Evolutionary conservation across 1,140 invertebrate species (phyloP), one percentile per base, ranked within the genome.

Genomic region (Drosophila simulans): DNA sequence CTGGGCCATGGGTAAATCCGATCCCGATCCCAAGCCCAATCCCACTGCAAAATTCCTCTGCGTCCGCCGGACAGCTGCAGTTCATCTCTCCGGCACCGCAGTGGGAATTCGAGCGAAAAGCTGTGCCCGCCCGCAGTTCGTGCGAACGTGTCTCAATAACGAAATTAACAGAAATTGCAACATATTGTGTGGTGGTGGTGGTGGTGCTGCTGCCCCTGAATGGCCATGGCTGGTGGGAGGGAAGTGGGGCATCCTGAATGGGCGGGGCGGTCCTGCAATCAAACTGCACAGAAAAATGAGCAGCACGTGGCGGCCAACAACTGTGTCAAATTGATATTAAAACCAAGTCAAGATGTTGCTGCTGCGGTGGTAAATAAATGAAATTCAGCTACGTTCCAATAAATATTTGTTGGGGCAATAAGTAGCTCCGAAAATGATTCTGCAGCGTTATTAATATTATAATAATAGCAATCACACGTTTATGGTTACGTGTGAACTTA

Each of bases 161-260:
- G 78, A 86, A 88, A 86, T 86, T 86, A 86, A 86, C 83, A 86
- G 83, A 88, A 86, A 88, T 88, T 86, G 79, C 83, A 86, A 79
- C 83, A 88, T 86, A 86, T 86, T 86, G 83, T 77, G 52, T 46
- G 40, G 40, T 20, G 42, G 42, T 43, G 40, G 40, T 43, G 40
- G 7, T 7, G 40, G 2, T 43, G 40, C 2, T 17, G 37, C 35
- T 17, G 37, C 49, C 12, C 39, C 52, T 12, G 20, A 13, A 22
- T 46, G 57, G 43, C 34, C 40, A 57, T 13, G 37, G 43, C 52
- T 57, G 66, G 57, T 37, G 57, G 49, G 15, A 42, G 45, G 45
- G 4, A 0, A 13, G 64, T 17, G 34, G 58, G 31, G 31, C 31
- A 34, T 20, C 20, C 20, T 20, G 20, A 27, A 31, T 54, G 22